Conservation (phyloP, 2,888 invertebrate species). For the Leptopilina syphax region DNA sequence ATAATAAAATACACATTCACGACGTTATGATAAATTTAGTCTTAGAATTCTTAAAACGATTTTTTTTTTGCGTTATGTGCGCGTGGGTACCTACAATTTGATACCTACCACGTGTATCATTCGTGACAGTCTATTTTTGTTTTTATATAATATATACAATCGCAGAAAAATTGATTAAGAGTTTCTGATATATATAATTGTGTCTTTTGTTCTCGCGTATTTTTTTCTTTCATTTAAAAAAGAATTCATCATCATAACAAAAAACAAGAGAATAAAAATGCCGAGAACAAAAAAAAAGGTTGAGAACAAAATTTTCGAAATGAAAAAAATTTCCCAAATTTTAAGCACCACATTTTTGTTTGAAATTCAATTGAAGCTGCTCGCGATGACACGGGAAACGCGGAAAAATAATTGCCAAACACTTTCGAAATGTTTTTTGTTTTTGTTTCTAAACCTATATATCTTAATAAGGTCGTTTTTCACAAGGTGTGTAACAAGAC, state of each 20-base stretch:
- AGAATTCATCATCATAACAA: too few species aligned
- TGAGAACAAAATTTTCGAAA: slow-evolving; percentile 45
- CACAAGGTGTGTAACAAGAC: slow-evolving; percentile 65
- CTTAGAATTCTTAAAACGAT: slow-evolving; percentile 62
- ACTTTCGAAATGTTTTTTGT: slow-evolving; percentile 58
- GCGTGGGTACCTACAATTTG: slow-evolving; percentile 60
- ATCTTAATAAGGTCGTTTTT: slow-evolving; percentile 58
- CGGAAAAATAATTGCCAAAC: slow-evolving; percentile 52
- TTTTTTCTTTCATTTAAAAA: slow-evolving; percentile 46
- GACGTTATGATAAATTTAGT: slow-evolving; percentile 65
- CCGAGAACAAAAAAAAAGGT: slow-evolving; percentile 33
- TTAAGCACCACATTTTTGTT: slow-evolving; percentile 4
- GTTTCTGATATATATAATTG: slow-evolving; percentile 59
- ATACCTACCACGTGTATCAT: slow-evolving; percentile 56
- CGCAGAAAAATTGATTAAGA: slow-evolving; percentile 62
- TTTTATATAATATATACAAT: slow-evolving; percentile 58
- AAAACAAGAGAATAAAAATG: too few species aligned
- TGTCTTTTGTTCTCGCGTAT: slow-evolving; percentile 48
- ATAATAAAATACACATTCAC: slow-evolving; percentile 75
- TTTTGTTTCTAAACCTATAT: slow-evolving; percentile 56
- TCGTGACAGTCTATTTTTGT: slow-evolving; percentile 49
- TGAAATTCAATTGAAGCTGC: neutral
- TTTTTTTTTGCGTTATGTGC: slow-evolving; percentile 59
- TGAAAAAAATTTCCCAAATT: neutral
- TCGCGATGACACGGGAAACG: neutral